Evolutionary conservation across 2,797 vertebrate genomes (phyloP).

Genomic region (Girardinus metallicus): DNA sequence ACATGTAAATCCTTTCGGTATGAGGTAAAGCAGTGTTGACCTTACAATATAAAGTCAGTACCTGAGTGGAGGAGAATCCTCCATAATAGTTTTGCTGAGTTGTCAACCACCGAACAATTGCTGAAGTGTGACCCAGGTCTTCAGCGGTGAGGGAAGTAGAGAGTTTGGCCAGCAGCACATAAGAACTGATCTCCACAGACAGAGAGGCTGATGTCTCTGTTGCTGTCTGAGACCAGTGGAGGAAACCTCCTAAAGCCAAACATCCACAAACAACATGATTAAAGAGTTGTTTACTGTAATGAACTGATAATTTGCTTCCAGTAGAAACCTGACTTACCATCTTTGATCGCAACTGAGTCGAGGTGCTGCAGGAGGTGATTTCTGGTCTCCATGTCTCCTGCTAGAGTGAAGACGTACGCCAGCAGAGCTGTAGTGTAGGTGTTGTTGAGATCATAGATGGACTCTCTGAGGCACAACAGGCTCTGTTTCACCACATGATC

Average conservation of each 20-base stretch:
- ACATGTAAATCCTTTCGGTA: too few species aligned
- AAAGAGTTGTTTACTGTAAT: neutral
- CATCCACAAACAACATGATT: neutral
- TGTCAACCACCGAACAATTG: slow-evolving; percentile 82
- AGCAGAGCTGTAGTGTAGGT: neutral
- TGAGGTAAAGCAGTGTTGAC: too few species aligned
- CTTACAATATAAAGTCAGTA: neutral
- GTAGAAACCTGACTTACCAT: slow-evolving; percentile 46
- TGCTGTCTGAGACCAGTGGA: slow-evolving; percentile 71
- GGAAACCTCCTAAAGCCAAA: slow-evolving; percentile 59
- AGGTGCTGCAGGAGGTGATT: slow-evolving; percentile 1
- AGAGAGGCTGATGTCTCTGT: slow-evolving; percentile 67
- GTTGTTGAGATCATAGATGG: neutral
- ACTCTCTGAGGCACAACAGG: neutral
- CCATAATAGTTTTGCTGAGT: slow-evolving; percentile 79
- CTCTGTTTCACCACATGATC: slow-evolving; percentile 37
- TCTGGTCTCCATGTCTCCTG: neutral
- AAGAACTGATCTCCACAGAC: slow-evolving; percentile 87
- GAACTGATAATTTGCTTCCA: neutral
- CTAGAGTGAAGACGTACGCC: slow-evolving; percentile 1
- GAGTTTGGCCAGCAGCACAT: slow-evolving; percentile 82
- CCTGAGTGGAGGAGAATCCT: slow-evolving; percentile 2
- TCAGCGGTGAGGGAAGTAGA: slow-evolving; percentile 55
- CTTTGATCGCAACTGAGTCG: neutral
- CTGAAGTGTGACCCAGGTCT: slow-evolving; percentile 75